A percentile compares a stretch with the other conserved stretches of the same genome.
Evolutionary conservation across 1,140 invertebrate species (phyloP).

Genomic region (Pogonus chalceus): DNA sequence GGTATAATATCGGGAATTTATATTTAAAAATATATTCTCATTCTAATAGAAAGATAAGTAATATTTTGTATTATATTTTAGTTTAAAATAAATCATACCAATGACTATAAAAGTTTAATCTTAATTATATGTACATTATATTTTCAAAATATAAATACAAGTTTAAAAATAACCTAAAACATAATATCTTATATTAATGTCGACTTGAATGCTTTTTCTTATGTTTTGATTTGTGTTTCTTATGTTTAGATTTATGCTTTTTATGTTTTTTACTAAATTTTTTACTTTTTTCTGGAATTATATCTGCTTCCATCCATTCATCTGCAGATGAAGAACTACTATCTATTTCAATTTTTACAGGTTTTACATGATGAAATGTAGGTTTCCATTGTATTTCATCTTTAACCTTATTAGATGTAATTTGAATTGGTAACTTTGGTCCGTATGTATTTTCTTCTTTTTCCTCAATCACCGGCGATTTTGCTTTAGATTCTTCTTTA

Average conservation of each 20-base stretch:
- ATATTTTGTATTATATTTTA: no score
- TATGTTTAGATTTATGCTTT: constrained; percentile 35
- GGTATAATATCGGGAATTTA: no score
- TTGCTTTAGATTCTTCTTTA: constrained; percentile 9
- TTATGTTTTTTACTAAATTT: constrained; percentile 30
- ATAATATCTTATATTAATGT: no score
- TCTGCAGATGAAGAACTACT: constrained; percentile 17
- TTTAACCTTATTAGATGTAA: constrained; percentile 8
- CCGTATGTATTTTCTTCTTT: constrained; percentile 38
- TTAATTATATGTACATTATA: no score
- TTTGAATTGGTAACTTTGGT: constrained; percentile 41
- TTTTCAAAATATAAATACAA: no score
- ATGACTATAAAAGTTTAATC: no score
- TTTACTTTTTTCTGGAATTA: not conserved
- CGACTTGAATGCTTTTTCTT: no score
- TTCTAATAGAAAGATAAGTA: no score
- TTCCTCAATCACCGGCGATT: no score
- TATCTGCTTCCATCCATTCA: constrained; percentile 33
- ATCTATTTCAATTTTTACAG: constrained; percentile 13
- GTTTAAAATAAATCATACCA: no score
- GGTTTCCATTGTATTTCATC: not conserved
- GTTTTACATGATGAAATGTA: not conserved
- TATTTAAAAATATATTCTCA: no score
- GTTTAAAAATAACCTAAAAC: no score
- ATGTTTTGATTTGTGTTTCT: constrained; percentile 27